Evolutionary conservation across 2,797 vertebrate genomes (phyloP).

Genomic region (Limnodromus scolopaceus): DNA sequence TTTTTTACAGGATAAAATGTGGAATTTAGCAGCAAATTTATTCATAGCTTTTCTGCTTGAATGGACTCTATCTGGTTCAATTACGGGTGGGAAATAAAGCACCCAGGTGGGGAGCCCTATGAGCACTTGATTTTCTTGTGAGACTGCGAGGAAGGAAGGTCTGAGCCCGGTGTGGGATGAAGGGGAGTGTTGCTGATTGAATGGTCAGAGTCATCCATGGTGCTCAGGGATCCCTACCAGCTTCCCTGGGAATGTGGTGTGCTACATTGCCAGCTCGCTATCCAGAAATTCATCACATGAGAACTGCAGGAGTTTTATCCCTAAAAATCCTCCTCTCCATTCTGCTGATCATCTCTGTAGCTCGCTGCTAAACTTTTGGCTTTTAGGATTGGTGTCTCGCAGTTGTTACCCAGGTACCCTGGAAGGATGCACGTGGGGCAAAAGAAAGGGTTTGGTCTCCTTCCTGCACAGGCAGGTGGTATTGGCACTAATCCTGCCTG

Average conservation of each 20-base stretch:
- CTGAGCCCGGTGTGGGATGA: background rate
- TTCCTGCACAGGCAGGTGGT: background rate
- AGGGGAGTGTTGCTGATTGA: background rate
- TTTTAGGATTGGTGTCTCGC: background rate
- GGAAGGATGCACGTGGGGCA: background rate
- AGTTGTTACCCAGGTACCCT: background rate
- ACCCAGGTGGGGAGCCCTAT: background rate
- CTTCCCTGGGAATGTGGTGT: background rate
- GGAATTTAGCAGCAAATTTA: conserved; percentile 2
- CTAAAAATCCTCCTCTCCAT: background rate
- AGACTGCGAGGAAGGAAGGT: background rate
- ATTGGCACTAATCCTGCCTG: background rate
- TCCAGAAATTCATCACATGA: background rate
- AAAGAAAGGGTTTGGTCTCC: background rate
- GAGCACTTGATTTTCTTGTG: background rate
- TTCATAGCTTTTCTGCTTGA: conserved; percentile 22
- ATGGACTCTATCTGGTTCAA: background rate
- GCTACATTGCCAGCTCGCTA: background rate
- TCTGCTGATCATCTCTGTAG: background rate
- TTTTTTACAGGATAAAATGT: background rate
- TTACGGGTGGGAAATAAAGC: background rate
- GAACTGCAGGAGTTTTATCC: background rate
- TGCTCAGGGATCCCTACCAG: background rate
- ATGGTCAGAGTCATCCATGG: background rate
- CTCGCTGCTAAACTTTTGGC: background rate